A percentile compares a stretch with the other conserved stretches of the same genome.
Conservation (phyloP, 2,797 vertebrate species). For the Echeneis naucrates region DNA sequence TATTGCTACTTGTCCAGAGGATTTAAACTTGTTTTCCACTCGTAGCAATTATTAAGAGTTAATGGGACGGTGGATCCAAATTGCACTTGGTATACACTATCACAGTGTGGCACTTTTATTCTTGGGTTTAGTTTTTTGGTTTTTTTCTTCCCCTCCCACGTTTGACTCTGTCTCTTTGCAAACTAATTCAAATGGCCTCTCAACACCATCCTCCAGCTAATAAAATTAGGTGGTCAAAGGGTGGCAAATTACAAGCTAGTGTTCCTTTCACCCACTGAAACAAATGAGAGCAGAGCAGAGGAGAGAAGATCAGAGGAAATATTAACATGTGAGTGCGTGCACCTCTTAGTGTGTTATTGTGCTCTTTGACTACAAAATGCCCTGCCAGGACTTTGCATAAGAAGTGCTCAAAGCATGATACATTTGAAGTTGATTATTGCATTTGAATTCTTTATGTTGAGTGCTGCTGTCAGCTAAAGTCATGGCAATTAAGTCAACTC, state of each 20-base stretch:
- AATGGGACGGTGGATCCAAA: conserved; percentile 53
- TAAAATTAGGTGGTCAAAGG: conserved; percentile 42
- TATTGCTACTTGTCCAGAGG: conserved; percentile 10
- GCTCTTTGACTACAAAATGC: conserved; percentile 15
- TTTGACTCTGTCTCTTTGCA: conserved; percentile 10
- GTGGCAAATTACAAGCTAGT: conserved; percentile 41
- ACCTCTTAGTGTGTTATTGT: conserved; percentile 11
- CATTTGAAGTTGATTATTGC: conserved; percentile 11
- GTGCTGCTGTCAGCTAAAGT: conserved; percentile 3
- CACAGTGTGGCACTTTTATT: conserved; percentile 6
- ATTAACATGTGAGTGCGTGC: conserved; percentile 23
- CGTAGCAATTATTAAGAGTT: conserved; percentile 24
- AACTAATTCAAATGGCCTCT: conserved; percentile 21
- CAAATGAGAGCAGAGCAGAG: conserved; percentile 25
- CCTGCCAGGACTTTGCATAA: not conserved
- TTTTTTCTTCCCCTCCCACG: no score
- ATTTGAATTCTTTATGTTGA: not conserved
- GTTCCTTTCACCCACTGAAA: conserved; percentile 50
- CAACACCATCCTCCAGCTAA: conserved; percentile 40
- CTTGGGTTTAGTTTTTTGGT: no score
- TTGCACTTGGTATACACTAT: conserved; percentile 20
- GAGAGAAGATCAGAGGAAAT: conserved; percentile 20
- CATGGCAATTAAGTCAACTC: not conserved
- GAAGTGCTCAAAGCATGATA: not conserved
- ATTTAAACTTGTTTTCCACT: conserved; percentile 29